phyloP scores from a whole-genome alignment of 2,113 vertebrate species.

The Candoia aspera region DNA sequence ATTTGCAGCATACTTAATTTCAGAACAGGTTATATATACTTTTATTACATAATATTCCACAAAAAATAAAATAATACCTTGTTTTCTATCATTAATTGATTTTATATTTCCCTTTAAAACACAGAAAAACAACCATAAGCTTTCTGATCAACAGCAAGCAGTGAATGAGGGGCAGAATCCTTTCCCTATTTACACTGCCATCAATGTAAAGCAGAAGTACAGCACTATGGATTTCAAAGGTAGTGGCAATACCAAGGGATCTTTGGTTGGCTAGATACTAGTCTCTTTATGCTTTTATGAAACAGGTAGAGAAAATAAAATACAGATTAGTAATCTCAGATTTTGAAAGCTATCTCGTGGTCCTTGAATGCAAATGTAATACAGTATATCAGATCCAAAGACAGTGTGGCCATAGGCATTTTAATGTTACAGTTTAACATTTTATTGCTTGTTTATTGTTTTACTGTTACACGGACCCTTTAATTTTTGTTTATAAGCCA shows the following conservation, averaged over 20 bases:
- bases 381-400: not conserved
- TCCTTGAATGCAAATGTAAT: not conserved
- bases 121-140: conserved; percentile 73
- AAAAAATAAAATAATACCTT: not conserved
- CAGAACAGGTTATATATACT: not conserved
- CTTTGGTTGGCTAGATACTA: not conserved
- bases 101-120: conserved; percentile 24
- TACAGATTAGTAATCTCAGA: not conserved
- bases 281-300: not conserved
- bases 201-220: conserved; percentile 81
- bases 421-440: not conserved
- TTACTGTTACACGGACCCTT: not conserved
- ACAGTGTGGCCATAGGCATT: not conserved
- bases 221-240: conserved; percentile 79
- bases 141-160: conserved; percentile 81
- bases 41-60: not conserved
- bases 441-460: not conserved
- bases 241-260: conserved; percentile 38
- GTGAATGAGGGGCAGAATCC: conserved; percentile 83
- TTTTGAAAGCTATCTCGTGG: not conserved
- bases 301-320: not conserved
- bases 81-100: not conserved
- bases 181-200: conserved; percentile 83
- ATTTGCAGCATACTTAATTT: not conserved
- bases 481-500: not conserved